Base-by-base conservation (phyloP, 92 coral and sea anemone species). In the Palythoa grandiflora region DNA sequence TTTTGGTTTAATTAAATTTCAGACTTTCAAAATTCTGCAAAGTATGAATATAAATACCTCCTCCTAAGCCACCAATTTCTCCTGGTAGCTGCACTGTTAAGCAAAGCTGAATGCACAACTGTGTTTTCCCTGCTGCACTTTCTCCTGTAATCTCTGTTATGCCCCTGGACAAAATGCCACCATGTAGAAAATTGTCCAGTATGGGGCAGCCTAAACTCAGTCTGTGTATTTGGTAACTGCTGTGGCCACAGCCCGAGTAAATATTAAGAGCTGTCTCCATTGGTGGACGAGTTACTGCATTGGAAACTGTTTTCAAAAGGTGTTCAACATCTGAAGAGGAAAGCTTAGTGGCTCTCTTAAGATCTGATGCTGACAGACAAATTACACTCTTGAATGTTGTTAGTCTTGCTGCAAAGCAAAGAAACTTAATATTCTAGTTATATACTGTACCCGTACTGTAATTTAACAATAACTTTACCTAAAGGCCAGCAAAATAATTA, bases 41-140 rank as follows among this genome's bases (percentile, higher is more conserved):
- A 28, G 50, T 44, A 44, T 44, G 50, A 44, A 44, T 28, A 68
- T 71, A 28, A 73, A 5, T 39, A 95, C 98, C 99, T 91, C 96
- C 96, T 15, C 86, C 96, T 79, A 93, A 84, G 3, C 99, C 99
- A 8, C 98, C 98, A 36, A 51, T 80, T 12, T 89, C 90, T 36
- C 44, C 76, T 2, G 97, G 97, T 75, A 97, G 90, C 92, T 97
- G 99, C 71, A 97, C 99, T 15, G 97, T 83, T 73, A 97, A 84
- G 54, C 98, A 97, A 16, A 97, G 84, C 88, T 97, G 99, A 28
- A 97, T 85, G 84, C 98, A 97, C 19, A 95, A 71, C 87, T 97
- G 99, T 28, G 99, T 97, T 76, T 97, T 97, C 17, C 99, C 99
- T 54, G 95, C 90, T 8, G 96, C 94, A 89, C 99, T 97, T 75